Evolutionary conservation across 2,113 vertebrate species (phyloP), one percentile per base, ranked within the genome.

Genomic region (Notarius quadriscutis): DNA sequence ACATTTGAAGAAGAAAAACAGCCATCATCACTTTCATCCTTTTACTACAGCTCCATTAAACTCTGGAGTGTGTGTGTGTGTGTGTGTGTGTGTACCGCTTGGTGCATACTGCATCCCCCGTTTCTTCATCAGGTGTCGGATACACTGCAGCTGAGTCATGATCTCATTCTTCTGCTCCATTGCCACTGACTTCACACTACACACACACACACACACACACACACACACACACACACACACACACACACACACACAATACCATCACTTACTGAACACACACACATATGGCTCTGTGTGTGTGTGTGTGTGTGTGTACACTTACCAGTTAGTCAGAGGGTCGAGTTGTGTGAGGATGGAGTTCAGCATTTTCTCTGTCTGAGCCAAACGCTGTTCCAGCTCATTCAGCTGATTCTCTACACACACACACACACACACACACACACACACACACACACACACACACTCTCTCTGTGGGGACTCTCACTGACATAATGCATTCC

Each of bases 81-180:
- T 58, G 55, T 83, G 27, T 7, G 53, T 58, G 51, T 6, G 74
- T 81, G 22, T 93, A 97, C 97, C 96, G 91, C 94, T 87, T 9
- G 95, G 93, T 0, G 96, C 95, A 82, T 95, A 97, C 90, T 97
- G 95, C 95, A 98, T 96, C 82, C 97, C 96, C 91, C 96, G 96
- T 93, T 97, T 97, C 92, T 97, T 97, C 97, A 97, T 97, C 92
- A 98, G 91, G 84, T 93, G 94, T 17, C 96, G 95, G 89, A 98
- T 97, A 84, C 96, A 96, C 62, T 97, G 95, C 22, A 98, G 96
- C 62, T 97, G 97, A 62, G 94, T 95, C 97, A 97, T 97, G 91
- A 98, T 97, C 95, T 98, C 97, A 86, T 96, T 96, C 89, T 97
- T 97, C 94, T 98, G 97, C 50, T 97, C 97, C 92, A 94, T 95